Conservation (phyloP, 2,888 invertebrate genomes). For the Caenorhabditis sulstoni region DNA sequence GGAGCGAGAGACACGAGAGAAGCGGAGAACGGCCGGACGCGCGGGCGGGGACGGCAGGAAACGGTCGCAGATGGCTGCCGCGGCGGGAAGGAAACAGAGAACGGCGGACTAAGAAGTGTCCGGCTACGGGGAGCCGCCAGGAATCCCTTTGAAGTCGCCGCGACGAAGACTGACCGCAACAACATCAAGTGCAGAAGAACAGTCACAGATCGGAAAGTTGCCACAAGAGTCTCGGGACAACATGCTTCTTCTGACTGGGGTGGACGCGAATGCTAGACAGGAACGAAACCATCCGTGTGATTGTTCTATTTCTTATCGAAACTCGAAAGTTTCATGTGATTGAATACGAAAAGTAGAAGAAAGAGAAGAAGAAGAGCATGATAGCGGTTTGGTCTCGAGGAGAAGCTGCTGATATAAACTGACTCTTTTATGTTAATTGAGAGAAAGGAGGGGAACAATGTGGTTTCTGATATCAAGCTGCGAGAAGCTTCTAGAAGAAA, state of each 20-base stretch:
- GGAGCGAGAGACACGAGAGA: constrained; percentile 17
- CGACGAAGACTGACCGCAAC: neutral
- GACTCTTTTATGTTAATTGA: constrained; percentile 26
- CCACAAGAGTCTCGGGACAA: neutral
- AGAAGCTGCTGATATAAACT: constrained; percentile 4
- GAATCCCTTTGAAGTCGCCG: neutral
- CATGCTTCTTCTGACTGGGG: too few relatives aligned
- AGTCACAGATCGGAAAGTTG: neutral
- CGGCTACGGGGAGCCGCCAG: neutral
- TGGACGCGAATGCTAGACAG: too few relatives aligned
- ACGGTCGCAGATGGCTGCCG: neutral
- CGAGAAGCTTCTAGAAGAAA: constrained; percentile 2
- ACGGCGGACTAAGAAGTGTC: neutral
- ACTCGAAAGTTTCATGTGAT: constrained; percentile 4
- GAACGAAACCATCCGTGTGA: neutral
- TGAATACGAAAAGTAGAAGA: constrained; percentile 7
- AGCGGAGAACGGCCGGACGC: neutral
- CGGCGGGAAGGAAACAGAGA: neutral
- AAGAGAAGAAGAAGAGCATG: constrained; percentile 2
- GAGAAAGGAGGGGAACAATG: constrained; percentile 27
- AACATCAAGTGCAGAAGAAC: neutral
- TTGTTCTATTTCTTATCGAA: neutral
- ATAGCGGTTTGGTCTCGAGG: constrained; percentile 22
- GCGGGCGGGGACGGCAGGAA: constrained; percentile 5
- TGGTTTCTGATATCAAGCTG: constrained; percentile 17